Conservation (phyloP, 2,797 vertebrate genomes). For the Rhinichthys osculus region DNA sequence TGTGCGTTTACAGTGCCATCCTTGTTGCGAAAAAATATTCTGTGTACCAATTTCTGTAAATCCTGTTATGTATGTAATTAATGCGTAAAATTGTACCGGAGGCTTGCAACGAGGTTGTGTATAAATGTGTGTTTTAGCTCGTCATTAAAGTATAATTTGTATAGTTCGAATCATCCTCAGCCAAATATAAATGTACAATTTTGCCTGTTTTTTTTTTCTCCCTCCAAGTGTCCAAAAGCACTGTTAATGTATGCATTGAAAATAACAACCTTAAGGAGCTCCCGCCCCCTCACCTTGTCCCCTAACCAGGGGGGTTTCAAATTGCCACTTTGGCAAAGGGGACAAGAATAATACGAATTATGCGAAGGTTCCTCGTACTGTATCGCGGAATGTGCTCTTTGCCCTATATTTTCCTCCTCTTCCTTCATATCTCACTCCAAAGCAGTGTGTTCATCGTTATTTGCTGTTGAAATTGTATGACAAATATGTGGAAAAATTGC, state of each 20-base stretch:
- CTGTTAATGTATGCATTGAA: conserved; percentile 59
- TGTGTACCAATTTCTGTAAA: neutral
- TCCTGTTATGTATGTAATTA: conserved; percentile 6
- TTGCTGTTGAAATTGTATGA: conserved; percentile 22
- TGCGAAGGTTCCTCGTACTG: conserved; percentile 76
- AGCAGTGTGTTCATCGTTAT: conserved; percentile 34
- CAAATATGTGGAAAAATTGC: conserved; percentile 7
- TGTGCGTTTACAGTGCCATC: neutral
- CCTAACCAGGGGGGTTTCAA: conserved; percentile 71
- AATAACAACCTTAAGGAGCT: conserved; percentile 66
- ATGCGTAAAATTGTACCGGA: conserved; percentile 12
- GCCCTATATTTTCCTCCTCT: conserved; percentile 70
- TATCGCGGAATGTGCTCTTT: conserved; percentile 78
- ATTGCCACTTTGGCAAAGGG: conserved; percentile 74
- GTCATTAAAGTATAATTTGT: conserved; percentile 16
- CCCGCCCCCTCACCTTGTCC: conserved; percentile 60
- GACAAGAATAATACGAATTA: conserved; percentile 79
- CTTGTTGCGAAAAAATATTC: neutral
- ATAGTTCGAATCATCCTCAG: neutral
- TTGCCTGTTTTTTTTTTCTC: neutral
- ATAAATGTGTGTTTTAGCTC: conserved; percentile 18
- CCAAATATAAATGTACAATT: neutral
- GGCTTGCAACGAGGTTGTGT: conserved; percentile 23
- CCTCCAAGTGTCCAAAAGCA: conserved; percentile 42
- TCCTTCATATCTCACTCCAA: conserved; percentile 64